Evolutionary conservation across 1,140 invertebrate genomes (phyloP), one percentile per base, ranked within the genome.

Genomic region (Hylyphantes graminicola): DNA sequence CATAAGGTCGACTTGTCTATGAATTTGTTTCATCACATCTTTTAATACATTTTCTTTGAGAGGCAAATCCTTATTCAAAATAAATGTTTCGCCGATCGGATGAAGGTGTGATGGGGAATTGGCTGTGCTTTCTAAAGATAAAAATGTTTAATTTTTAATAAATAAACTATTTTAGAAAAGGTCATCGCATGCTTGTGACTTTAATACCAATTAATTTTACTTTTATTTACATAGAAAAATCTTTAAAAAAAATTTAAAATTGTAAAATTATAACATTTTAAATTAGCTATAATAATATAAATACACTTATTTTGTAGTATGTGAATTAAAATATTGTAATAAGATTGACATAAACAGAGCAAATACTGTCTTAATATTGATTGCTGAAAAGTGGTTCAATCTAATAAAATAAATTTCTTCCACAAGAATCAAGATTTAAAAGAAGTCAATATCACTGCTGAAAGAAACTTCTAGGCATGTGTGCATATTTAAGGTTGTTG

Each of bases 21-120:
- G 91, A 81, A 93, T 93, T 78, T 92, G 93, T 87, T 93, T 93
- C 48, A 92, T 91, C 48, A 94, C 90, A 89, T 96, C 94, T 63
- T 92, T 90, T 72, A 93, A 92, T 48, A 93, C 91, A 50, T 89
- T 88, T 12, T 83, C 80, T 55, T 83, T 83, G 3, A 78, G 15
- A 11, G 55, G 63, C 88, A 91, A 90, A 73, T 90, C 89, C 67
- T 86, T 87, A 48, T 89, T 88, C 7, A 89, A 88, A 78, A 90
- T 87, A 73, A 90, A 88, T 63, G 88, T 90, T 82, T 91, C 90
- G 65, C 87, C 84, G 86, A 89, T 90, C 7, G 88, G 83, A 12
- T 87, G 87, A 5, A 74, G 61, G 75, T 85, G 75, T 86, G 88
- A 63, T 35, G 68, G 77, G 13, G 68, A 77, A 7, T 86, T 81